These are phyloP conservation scores for Metopia argyrocephala DNA, from an alignment of 2,888 invertebrate species.

Conservation along the genomic window DNA sequence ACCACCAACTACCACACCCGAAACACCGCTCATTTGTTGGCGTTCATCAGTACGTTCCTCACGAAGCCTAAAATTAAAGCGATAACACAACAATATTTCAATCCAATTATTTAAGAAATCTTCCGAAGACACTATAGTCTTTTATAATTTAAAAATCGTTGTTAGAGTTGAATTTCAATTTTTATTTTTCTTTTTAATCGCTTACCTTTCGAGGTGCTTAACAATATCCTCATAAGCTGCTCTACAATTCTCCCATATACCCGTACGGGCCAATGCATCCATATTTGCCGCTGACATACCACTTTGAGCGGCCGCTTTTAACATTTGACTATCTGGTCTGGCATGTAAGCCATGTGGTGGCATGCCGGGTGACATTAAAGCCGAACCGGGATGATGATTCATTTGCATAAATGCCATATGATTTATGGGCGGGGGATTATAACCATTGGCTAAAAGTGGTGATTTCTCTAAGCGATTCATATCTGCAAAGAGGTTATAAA, in stretches of 20 bases:
- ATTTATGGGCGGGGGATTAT: slow-evolving; percentile 94
- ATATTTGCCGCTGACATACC: slow-evolving; percentile 87
- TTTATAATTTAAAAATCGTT: too few species aligned
- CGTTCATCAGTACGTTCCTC: slow-evolving; percentile 91
- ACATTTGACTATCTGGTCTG: slow-evolving; percentile 86
- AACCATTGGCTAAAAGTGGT: slow-evolving; percentile 93
- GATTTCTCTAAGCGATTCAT: slow-evolving; percentile 94
- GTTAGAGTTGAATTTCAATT: too few species aligned
- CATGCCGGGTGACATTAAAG: slow-evolving; percentile 93
- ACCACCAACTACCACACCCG: slow-evolving; percentile 80
- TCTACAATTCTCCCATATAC: slow-evolving; percentile 96
- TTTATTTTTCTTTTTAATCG: too few species aligned
- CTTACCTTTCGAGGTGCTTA: slow-evolving; percentile 96
- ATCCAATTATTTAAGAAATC: too few species aligned
- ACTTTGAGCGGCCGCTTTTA: slow-evolving; percentile 89
- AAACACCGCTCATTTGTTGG: slow-evolving; percentile 85
- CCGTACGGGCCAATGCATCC: slow-evolving; percentile 94
- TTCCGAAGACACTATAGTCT: too few species aligned
- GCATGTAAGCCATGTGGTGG: slow-evolving; percentile 88
- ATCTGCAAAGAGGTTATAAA: slow-evolving; percentile 81
- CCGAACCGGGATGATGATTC: slow-evolving; percentile 87
- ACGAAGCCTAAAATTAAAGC: slow-evolving; percentile 83
- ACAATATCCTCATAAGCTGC: slow-evolving; percentile 97
- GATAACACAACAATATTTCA: too few species aligned
- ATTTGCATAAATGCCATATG: slow-evolving; percentile 97